Evolutionary conservation across 2,113 vertebrate species (phyloP).

Genomic region (Forbesichthys papilliferus): DNA sequence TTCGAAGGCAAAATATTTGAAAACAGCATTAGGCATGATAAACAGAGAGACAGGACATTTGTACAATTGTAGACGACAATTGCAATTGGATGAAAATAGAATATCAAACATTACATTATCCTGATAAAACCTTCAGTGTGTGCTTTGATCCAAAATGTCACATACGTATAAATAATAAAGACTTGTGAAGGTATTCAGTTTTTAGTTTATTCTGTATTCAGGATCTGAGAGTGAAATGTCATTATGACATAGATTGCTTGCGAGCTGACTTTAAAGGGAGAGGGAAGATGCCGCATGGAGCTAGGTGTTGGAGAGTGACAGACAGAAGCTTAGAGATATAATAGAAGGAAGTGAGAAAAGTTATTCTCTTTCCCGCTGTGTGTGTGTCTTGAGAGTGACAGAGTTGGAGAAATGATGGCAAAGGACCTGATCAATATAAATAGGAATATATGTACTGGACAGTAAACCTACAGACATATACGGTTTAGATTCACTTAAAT

Average conservation of each 20-base stretch:
- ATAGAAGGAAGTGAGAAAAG: constrained; percentile 38
- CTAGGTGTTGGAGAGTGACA: constrained; percentile 46
- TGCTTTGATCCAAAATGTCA: constrained; percentile 22
- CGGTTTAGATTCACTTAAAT: no score
- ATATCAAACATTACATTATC: neutral
- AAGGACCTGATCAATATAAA: constrained; percentile 17
- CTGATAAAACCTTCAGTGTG: constrained; percentile 2
- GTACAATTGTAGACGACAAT: no score
- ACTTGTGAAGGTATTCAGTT: constrained; percentile 41
- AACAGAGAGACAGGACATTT: no score
- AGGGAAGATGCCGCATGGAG: constrained; percentile 46
- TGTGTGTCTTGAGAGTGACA: constrained; percentile 21
- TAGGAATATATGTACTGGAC: neutral
- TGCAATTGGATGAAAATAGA: no score
- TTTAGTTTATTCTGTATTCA: constrained; percentile 41
- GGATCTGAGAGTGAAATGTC: constrained; percentile 49
- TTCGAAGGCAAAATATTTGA: no score
- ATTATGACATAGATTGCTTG: constrained; percentile 53
- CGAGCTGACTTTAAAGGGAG: constrained; percentile 39
- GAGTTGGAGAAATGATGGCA: constrained; percentile 14
- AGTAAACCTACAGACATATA: neutral
- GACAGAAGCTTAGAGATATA: constrained; percentile 45
- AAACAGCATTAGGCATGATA: no score
- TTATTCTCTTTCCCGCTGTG: neutral
- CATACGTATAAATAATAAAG: constrained; percentile 7